A percentile compares a stretch with the other conserved stretches of the same genome.
These are phyloP conservation scores for Hydriomena furcata DNA, from an alignment of 2,888 invertebrate species.

Conservation along the genomic window DNA sequence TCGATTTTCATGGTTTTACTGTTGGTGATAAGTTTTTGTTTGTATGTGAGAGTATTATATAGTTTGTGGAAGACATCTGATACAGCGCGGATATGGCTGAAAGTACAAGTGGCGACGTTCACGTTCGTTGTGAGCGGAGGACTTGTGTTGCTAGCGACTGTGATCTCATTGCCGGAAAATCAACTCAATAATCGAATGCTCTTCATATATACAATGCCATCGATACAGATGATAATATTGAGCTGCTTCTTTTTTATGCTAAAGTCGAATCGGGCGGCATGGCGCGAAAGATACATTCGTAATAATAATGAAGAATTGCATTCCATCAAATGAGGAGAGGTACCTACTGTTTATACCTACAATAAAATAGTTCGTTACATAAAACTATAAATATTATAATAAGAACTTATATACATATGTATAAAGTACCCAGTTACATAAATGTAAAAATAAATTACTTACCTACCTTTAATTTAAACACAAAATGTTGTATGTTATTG, in stretches of 20 bases:
- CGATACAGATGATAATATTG: neutral
- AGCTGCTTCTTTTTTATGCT: conserved; percentile 6
- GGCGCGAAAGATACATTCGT: too few relatives aligned
- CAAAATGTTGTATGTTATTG: too few relatives aligned
- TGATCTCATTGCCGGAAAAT: neutral
- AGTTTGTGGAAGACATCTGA: neutral
- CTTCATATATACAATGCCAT: neutral
- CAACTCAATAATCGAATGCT: neutral
- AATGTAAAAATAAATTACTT: too few relatives aligned
- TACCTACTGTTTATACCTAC: too few relatives aligned
- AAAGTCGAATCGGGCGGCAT: conserved; percentile 1
- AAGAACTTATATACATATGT: too few relatives aligned
- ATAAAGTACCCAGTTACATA: too few relatives aligned
- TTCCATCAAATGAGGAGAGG: too few relatives aligned
- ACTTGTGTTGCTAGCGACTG: neutral
- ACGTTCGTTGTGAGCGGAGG: conserved; percentile 6
- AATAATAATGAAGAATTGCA: too few relatives aligned
- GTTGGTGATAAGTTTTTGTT: conserved; percentile 13
- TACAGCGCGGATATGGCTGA: neutral
- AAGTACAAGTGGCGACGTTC: conserved; percentile 8
- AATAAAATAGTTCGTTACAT: too few relatives aligned
- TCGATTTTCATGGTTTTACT: neutral
- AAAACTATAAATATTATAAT: too few relatives aligned
- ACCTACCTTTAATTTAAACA: too few relatives aligned
- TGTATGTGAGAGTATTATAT: conserved; percentile 10